Conservation (phyloP, 2,113 vertebrate genomes). For the Alouatta palliata region DNA sequence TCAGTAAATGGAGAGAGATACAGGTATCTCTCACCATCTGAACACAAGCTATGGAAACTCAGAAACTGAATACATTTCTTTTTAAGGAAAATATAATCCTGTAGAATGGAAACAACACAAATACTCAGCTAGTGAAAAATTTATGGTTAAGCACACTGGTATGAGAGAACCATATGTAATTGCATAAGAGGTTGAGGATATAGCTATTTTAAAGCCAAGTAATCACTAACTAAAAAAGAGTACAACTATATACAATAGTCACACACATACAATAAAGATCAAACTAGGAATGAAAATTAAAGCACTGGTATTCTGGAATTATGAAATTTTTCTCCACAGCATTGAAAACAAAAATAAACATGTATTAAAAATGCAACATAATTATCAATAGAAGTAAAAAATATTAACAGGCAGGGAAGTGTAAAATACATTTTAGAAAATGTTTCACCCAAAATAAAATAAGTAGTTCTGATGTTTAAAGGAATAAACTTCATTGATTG, state of each 20-base stretch:
- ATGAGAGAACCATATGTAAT: neutral
- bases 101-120: neutral
- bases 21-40: neutral
- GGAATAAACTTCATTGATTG: neutral
- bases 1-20: neutral
- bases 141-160: neutral
- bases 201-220: neutral
- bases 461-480: neutral
- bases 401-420: neutral
- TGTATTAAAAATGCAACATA: neutral
- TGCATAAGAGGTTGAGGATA: neutral
- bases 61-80: neutral
- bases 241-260: neutral
- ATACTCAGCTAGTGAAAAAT: neutral
- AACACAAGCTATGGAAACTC: neutral
- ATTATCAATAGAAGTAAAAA: neutral
- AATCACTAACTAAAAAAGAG: neutral
- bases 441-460: neutral
- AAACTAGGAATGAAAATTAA: neutral
- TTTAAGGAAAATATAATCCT: neutral
- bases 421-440: slow-evolving; percentile 29
- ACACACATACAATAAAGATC: neutral
- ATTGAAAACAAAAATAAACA: neutral
- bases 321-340: neutral
- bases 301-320: neutral